phyloP scores from a whole-genome alignment of 2,888 invertebrate genomes.

The Cecidostiba fungosa region DNA sequence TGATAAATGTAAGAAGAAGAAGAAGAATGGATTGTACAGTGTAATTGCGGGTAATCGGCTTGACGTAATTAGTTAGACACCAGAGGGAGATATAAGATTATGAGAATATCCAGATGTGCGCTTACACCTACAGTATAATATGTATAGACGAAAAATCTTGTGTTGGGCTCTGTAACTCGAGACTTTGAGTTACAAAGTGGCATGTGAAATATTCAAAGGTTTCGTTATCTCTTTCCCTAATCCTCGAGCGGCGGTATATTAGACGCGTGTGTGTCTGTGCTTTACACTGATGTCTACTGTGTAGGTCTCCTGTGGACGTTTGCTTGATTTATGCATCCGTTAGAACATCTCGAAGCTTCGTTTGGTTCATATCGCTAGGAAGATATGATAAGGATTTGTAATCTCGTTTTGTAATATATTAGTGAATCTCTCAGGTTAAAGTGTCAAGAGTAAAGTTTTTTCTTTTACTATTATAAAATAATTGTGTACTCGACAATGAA shows the following conservation, averaged over 20 bases:
- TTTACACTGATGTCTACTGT: neutral
- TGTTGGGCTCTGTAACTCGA: conserved; percentile 28
- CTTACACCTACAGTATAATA: neutral
- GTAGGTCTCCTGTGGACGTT: neutral
- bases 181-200: conserved; percentile 18
- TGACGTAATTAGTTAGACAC: neutral
- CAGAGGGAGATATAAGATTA: neutral
- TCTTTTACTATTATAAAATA: too few species aligned
- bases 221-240: conserved; percentile 44
- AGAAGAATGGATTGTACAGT: too few species aligned
- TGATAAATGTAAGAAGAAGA: conserved; percentile 17
- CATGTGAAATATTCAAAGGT: conserved; percentile 40
- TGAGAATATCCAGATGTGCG: neutral
- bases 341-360: neutral
- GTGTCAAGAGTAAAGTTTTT: too few species aligned
- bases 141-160: conserved; percentile 18
- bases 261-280: too few species aligned
- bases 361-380: neutral
- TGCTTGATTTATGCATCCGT: conserved; percentile 2
- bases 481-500: too few species aligned
- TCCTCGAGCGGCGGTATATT: conserved; percentile 11
- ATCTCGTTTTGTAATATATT: neutral
- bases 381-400: neutral
- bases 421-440: too few species aligned
- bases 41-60: too few species aligned